phyloP scores from a whole-genome alignment of 2,113 vertebrate species.

The Panurus biarmicus region DNA sequence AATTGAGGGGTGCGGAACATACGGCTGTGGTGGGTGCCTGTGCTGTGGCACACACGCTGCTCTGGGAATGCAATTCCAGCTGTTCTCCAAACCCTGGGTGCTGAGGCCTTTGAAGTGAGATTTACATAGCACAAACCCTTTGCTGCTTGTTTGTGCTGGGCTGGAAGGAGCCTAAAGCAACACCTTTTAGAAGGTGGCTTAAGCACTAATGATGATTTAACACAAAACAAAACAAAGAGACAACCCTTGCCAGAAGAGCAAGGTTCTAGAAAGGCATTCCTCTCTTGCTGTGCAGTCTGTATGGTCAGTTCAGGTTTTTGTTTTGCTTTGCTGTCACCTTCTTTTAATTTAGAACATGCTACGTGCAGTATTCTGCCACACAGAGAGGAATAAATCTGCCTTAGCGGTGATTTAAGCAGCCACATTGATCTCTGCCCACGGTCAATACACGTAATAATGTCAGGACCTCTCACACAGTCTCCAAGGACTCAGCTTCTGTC shows the following conservation, averaged over 20 bases:
- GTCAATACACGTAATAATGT: not conserved
- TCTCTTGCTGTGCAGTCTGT: not conserved
- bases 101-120: not conserved
- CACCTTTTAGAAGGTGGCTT: not conserved
- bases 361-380: not conserved
- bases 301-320: not conserved
- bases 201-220: not conserved
- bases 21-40: not conserved
- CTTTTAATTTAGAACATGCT: not conserved
- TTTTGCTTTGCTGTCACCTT: not conserved
- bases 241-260: not conserved
- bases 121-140: not conserved
- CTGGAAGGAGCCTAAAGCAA: not conserved
- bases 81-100: not conserved
- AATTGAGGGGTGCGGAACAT: not conserved
- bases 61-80: not conserved
- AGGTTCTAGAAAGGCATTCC: not conserved
- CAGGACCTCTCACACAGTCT: not conserved
- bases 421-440: not conserved
- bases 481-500: not conserved
- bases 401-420: not conserved
- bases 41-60: not conserved
- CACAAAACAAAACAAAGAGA: not conserved
- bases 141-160: not conserved
- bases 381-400: not conserved